Evolutionary conservation across 2,113 vertebrate genomes (phyloP), one percentile per base, ranked within the genome.

Genomic region (Sander vitreus): DNA sequence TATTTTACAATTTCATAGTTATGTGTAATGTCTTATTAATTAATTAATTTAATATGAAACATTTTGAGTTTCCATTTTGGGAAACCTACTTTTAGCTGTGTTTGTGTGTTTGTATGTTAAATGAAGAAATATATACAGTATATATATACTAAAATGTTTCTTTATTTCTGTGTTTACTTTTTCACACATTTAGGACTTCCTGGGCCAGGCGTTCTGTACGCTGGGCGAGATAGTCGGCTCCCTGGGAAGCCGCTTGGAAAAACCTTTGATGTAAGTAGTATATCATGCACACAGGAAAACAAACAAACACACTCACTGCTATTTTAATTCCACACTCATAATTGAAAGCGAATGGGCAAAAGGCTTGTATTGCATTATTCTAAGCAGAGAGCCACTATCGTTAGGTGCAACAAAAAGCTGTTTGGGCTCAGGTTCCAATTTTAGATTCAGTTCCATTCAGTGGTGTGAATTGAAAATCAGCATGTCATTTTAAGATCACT

Each of bases 121-220:
- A 62, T 62, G 1, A n/a, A 45, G 33, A 66, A 60, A 14, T 45
- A 19, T 45, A 36, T 36, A 36, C 33, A 36, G 33, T 39, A 1
- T 39, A 39, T 10, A 4, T 25, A 25, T 14, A 59, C 4, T 6
- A 9, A 30, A 30, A 16, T 47, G 11, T 53, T 53, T 25, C 7
- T 53, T 33, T 25, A 2, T 43, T 39, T 33, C 25, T 15, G 7
- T 70, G 48, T 59, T 27, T 63, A 21, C 15, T 30, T 94, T 45
- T 69, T 27, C 23, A 16, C 68, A 33, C 58, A 6, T 89, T 65
- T 92, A 99, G 98, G 98, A 99, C 88, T 99, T 99, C 94, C 95
- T 99, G 94, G 98, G 98, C 76, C 98, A 99, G 88, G 97, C 96
- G 63, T 98, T 97, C 95, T 98, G 98, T 89, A 99, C 98, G 1